phyloP scores from a whole-genome alignment of 2,888 invertebrate genomes.

The Phyllotreta cruciferae region DNA sequence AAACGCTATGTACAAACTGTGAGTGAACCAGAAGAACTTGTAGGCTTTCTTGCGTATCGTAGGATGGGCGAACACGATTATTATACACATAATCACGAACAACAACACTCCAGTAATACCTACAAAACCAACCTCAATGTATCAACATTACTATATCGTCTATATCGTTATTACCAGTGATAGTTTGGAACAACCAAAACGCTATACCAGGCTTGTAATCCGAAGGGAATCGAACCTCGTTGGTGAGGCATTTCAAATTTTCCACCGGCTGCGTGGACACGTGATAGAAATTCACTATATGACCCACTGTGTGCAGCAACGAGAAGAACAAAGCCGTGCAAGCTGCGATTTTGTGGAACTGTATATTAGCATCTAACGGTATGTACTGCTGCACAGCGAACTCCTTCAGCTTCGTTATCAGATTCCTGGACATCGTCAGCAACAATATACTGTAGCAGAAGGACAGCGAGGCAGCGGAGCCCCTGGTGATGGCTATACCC shows the following conservation, averaged over 20 bases:
- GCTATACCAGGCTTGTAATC: slow-evolving; percentile 93
- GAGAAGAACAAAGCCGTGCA: slow-evolving; percentile 94
- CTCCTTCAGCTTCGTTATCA: slow-evolving; percentile 92
- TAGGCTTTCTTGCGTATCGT: slow-evolving; percentile 91
- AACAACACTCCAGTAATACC: slow-evolving; percentile 87
- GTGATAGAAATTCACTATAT: slow-evolving; percentile 97
- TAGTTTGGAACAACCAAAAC: slow-evolving; percentile 94
- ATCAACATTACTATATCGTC: no score
- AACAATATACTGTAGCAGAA: slow-evolving; percentile 92
- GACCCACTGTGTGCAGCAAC: slow-evolving; percentile 89
- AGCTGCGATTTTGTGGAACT: slow-evolving; percentile 96
- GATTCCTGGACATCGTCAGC: slow-evolving; percentile 91
- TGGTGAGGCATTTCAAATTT: slow-evolving; percentile 89
- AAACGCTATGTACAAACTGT: slow-evolving; percentile 85
- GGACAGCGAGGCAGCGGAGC: slow-evolving; percentile 91
- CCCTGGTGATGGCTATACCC: slow-evolving; percentile 93
- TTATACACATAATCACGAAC: slow-evolving; percentile 91
- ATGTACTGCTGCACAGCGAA: slow-evolving; percentile 94
- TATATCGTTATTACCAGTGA: slow-evolving; percentile 87
- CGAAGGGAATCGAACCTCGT: slow-evolving; percentile 92
- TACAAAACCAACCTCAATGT: slow-evolving; percentile 54
- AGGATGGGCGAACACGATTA: slow-evolving; percentile 96
- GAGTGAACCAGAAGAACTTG: slow-evolving; percentile 95
- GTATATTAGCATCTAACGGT: slow-evolving; percentile 92
- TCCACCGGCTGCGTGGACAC: slow-evolving; percentile 95